These are phyloP conservation scores for Nesogale talazaci DNA, from an alignment of 2,113 vertebrate genomes.

Conservation along the genomic window DNA sequence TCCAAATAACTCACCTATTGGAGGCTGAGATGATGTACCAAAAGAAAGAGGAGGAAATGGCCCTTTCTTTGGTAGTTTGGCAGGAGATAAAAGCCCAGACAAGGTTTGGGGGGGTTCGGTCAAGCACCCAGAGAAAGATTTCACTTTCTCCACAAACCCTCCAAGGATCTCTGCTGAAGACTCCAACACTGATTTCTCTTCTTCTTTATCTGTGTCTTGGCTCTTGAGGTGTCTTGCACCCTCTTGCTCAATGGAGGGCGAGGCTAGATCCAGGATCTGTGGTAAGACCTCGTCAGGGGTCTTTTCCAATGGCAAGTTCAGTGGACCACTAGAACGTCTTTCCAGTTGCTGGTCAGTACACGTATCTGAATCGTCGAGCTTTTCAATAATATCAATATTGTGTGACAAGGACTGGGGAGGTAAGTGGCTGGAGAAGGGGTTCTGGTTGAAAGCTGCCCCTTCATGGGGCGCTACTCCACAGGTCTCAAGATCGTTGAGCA, in stretches of 20 bases:
- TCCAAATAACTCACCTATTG: constrained; percentile 91
- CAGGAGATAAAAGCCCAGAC: constrained; percentile 89
- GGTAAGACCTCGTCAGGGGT: constrained; percentile 32
- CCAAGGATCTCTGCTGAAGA: constrained; percentile 91
- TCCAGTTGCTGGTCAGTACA: constrained; percentile 52
- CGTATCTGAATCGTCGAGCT: constrained; percentile 60
- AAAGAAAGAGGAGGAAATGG: constrained; percentile 88
- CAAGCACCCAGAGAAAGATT: constrained; percentile 86
- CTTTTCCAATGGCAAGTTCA: constrained; percentile 62
- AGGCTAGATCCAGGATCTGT: constrained; percentile 25
- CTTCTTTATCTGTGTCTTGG: constrained; percentile 80
- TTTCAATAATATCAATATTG: constrained; percentile 51
- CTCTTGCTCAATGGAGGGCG: constrained; percentile 54
- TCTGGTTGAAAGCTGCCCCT: constrained; percentile 64
- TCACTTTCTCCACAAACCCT: constrained; percentile 93
- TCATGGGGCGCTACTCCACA: not conserved
- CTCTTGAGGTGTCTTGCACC: constrained; percentile 56
- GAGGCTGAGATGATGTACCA: constrained; percentile 83
- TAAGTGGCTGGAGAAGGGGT: constrained; percentile 37
- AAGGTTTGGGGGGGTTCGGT: constrained; percentile 88
- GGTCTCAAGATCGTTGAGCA: not conserved
- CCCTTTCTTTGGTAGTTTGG: constrained; percentile 87
- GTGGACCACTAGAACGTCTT: constrained; percentile 55
- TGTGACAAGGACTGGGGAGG: not conserved
- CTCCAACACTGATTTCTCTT: constrained; percentile 87